Base-by-base conservation (phyloP, 1,140 invertebrate genomes). In the Sogatella furcifera region DNA sequence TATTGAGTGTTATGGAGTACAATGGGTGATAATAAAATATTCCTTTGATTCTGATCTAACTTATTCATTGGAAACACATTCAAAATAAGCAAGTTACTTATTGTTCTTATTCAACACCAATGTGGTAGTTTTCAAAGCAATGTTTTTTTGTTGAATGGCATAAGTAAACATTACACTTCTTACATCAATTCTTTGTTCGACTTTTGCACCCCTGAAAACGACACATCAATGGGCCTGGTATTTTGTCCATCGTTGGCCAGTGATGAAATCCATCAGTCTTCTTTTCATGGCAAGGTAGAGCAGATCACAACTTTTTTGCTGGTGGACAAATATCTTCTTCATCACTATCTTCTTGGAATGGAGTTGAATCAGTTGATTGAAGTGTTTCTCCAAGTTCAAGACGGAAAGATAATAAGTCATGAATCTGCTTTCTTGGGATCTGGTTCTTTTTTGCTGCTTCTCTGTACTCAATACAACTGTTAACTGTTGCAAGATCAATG, bases 401-500 rank as follows among this genome's bases (percentile, higher is more conserved):
- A n/a, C 57, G n/a, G 22, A 52, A 59, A 28, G 11, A 49, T 14
- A 52, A 28, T 17, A 59, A 24, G 28, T 59, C 57, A 9, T 24
- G 22, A 14, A 44, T 59, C 19, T 49, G 43, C 52, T 24, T 59
- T 52, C 15, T 49, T 24, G 57, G 57, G n/a, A 52, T 31, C 31
- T 59, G 46, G 19, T 52, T 15, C 17, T 24, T n/a, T 9, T 46
- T 17, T 11, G 9, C 46, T 17, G 46, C 14, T n/a, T 46, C 9
- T 9, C 41, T 43, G 28, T 59, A 59, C 10, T 21, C 28, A 6
- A 73, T 55, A 69, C 71, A 72, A 31, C 42, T 52, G 60, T 71
- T 72, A 2, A 67, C 66, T 44, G 71, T 55, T n/a, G 66, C 59
- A 19, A 73, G 52, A 55, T 67, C 64, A 38, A 70, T 58, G 24